Evolutionary conservation across 1,140 invertebrate genomes (phyloP).

Genomic region (Drosophila pruinosa): DNA sequence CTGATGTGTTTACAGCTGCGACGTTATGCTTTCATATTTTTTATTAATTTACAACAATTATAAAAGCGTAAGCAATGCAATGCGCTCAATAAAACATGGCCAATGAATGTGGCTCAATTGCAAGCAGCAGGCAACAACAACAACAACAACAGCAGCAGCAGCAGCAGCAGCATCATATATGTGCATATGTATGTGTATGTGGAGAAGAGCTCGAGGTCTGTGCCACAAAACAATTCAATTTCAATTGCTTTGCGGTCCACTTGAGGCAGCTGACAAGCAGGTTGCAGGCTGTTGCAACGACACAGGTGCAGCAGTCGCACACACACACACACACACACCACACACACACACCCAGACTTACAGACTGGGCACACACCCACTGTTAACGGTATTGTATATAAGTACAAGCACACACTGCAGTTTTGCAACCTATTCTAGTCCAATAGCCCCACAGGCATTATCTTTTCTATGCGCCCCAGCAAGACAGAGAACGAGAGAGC

Average conservation of each 20-base stretch:
- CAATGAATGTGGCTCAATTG: slow-evolving; percentile 65
- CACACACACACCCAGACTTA: slow-evolving; percentile 15
- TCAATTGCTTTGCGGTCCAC: slow-evolving; percentile 78
- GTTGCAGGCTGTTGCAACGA: background rate
- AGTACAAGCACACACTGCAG: slow-evolving; percentile 56
- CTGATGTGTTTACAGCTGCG: slow-evolving; percentile 18
- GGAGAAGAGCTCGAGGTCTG: slow-evolving; percentile 45
- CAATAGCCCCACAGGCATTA: slow-evolving; percentile 63
- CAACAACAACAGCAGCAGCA: slow-evolving; percentile 51
- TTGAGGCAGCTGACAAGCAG: slow-evolving; percentile 47
- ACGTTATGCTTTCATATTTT: slow-evolving; percentile 35
- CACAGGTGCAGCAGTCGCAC: slow-evolving; percentile 50
- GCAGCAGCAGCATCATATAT: background rate
- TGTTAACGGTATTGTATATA: slow-evolving; percentile 77
- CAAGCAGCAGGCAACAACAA: slow-evolving; percentile 21
- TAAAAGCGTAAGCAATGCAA: slow-evolving; percentile 74
- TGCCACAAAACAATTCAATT: slow-evolving; percentile 78
- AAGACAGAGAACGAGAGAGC: background rate
- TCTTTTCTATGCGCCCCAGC: slow-evolving; percentile 72
- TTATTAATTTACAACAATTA: slow-evolving; percentile 79
- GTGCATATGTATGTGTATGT: background rate
- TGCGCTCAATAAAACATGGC: slow-evolving; percentile 73
- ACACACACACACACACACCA: slow-evolving; percentile 19
- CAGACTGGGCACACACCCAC: slow-evolving; percentile 7
- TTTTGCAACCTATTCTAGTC: slow-evolving; percentile 80